Evolutionary conservation across 2,797 vertebrate species (phyloP).

Genomic region (Cuniculus paca): DNA sequence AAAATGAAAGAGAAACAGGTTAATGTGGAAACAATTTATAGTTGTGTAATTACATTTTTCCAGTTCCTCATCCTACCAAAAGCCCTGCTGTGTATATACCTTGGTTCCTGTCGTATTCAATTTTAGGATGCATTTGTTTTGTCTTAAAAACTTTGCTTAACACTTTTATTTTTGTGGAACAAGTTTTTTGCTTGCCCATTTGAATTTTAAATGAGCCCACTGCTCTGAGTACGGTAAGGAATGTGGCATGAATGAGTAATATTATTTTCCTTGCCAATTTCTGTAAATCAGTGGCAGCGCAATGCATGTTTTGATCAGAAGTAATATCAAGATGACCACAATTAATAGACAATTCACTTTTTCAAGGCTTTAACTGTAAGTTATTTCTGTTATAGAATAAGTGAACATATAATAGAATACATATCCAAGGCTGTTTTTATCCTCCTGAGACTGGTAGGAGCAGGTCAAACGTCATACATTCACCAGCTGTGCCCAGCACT

Average conservation of each 20-base stretch:
- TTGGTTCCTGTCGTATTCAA: neutral
- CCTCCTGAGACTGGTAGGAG: neutral
- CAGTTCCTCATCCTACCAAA: neutral
- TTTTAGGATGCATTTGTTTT: neutral
- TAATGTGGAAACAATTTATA: neutral
- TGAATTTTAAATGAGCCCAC: slow-evolving; percentile 42
- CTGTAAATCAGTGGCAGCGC: neutral
- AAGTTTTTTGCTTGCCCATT: neutral
- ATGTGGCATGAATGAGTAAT: neutral
- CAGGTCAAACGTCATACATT: neutral
- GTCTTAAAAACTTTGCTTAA: neutral
- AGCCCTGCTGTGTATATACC: neutral
- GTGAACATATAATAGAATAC: neutral
- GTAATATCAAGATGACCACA: neutral
- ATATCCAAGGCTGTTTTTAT: neutral
- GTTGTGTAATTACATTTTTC: neutral
- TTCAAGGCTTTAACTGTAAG: neutral
- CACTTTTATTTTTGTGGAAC: neutral
- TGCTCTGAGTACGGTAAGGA: neutral
- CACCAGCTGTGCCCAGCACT: neutral
- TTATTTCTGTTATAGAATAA: neutral
- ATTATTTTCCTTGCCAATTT: neutral
- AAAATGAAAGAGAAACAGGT: neutral
- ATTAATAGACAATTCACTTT: neutral
- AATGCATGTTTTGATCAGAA: neutral